Evolutionary conservation across 1,140 invertebrate genomes (phyloP), one percentile per base, ranked within the genome.

Genomic region (Sogatella furcifera): DNA sequence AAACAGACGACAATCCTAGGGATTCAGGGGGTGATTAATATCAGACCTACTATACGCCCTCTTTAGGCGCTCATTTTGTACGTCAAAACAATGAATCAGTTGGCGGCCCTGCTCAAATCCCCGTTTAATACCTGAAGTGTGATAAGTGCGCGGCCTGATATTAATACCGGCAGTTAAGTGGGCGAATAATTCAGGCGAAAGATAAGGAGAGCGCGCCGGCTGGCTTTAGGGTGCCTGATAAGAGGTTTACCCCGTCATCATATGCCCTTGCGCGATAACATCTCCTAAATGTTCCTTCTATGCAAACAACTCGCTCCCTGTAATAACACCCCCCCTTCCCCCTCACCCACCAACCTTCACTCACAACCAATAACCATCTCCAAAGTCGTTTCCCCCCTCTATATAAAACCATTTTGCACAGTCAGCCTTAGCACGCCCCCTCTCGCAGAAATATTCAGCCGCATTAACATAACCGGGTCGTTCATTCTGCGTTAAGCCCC

Each of bases 131-230:
- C 46, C 46, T 49, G 46, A 6, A 49, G 21, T 49, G 46, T 49
- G 46, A 49, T 49, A 49, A 49, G 46, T 49, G 21, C 24, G 21
- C 21, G 46, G 46, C 3, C 15, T 22, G 46, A 49, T 49, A 49
- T 49, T 49, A 49, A 49, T 49, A 49, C 46, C 46, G 46, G 46
- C 15, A 49, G 46, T 49, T 49, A 49, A 49, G 46, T 49, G 46
- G 46, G 46, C 46, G 46, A 17, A 49, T 49, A 49, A 49, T 49
- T 49, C 46, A 49, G 46, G 46, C 46, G 46, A 22, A 22, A 17
- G 46, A 49, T 49, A 49, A 49, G 46, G 46, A 28, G 24, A 28
- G 24, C 24, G 24, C n/a, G n/a, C 44, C 6, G n/a, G 44, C 21
- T 49, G 21, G 46, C 21, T 49, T 19, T 38, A 38, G 34, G 34